A percentile compares a stretch with the other conserved stretches of the same genome.
These are phyloP conservation scores for Silurus glanis DNA, from an alignment of 2,113 vertebrate species.

Conservation along the genomic window DNA sequence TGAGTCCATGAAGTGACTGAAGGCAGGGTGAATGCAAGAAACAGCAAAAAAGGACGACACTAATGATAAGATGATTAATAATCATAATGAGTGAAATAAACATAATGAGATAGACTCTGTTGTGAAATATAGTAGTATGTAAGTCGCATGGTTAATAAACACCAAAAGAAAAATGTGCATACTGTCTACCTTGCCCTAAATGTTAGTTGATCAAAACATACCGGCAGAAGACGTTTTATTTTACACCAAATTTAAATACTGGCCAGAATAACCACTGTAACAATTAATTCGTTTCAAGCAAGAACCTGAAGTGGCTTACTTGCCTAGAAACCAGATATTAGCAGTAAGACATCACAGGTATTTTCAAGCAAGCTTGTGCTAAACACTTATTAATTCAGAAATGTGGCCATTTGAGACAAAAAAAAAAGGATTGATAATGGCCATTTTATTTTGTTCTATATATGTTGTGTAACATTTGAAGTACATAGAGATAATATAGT, in stretches of 20 bases:
- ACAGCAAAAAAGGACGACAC: conserved; percentile 72
- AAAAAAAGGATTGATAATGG: neutral
- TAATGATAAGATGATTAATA: neutral
- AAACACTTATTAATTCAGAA: neutral
- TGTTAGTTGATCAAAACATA: neutral
- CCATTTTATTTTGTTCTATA: neutral
- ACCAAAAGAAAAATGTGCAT: neutral
- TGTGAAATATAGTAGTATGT: neutral
- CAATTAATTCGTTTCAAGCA: neutral
- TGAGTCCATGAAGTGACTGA: conserved; percentile 56
- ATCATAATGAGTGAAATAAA: neutral
- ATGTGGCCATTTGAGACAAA: neutral
- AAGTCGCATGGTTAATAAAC: neutral
- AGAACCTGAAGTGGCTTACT: neutral
- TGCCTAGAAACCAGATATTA: neutral
- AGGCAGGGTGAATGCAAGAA: conserved; percentile 70
- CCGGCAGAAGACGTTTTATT: neutral
- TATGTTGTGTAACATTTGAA: neutral
- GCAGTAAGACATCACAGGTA: neutral
- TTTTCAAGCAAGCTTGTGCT: neutral
- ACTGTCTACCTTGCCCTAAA: neutral
- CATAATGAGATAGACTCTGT: neutral
- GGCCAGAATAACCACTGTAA: neutral
- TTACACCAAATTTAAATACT: neutral
- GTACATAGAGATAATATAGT: neutral